Percentiles rank a stretch among this genome's conserved stretches.
Conservation (phyloP, 2,888 invertebrate genomes). For the Phoronis australis region DNA sequence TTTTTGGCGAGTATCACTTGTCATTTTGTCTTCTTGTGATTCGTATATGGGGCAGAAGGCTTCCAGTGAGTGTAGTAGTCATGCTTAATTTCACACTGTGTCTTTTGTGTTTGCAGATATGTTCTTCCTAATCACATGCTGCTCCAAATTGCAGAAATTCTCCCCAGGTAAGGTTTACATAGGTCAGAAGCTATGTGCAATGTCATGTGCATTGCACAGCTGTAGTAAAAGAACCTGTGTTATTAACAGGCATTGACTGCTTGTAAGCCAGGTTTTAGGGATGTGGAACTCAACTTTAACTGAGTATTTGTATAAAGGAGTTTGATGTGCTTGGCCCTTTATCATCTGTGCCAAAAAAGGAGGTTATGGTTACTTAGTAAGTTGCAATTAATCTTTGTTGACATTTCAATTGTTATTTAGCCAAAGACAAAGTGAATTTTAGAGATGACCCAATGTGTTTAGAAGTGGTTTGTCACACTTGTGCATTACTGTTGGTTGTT, state of each 20-base stretch:
- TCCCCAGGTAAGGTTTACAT: conserved; percentile 60
- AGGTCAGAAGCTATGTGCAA: no score
- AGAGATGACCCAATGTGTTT: background rate
- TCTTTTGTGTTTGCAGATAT: conserved; percentile 60
- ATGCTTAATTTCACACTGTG: background rate
- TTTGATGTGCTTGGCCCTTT: no score
- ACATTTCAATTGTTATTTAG: background rate
- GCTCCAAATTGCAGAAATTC: conserved; percentile 75
- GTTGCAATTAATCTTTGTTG: background rate
- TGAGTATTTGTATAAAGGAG: no score
- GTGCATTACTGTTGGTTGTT: conserved; percentile 2
- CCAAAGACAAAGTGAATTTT: background rate
- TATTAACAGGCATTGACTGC: no score
- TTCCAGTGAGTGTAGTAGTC: background rate
- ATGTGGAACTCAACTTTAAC: no score
- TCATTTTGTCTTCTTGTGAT: background rate
- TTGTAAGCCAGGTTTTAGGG: no score
- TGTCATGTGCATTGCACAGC: no score
- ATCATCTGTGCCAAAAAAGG: background rate
- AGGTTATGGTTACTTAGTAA: background rate
- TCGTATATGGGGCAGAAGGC: background rate
- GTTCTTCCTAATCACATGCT: conserved; percentile 95
- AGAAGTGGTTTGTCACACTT: background rate
- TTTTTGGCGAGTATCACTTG: background rate
- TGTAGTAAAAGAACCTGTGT: no score